A percentile compares a stretch with the other conserved stretches of the same genome.
Conservation (phyloP, 2,888 invertebrate genomes). For the Galerucella pusilla region DNA sequence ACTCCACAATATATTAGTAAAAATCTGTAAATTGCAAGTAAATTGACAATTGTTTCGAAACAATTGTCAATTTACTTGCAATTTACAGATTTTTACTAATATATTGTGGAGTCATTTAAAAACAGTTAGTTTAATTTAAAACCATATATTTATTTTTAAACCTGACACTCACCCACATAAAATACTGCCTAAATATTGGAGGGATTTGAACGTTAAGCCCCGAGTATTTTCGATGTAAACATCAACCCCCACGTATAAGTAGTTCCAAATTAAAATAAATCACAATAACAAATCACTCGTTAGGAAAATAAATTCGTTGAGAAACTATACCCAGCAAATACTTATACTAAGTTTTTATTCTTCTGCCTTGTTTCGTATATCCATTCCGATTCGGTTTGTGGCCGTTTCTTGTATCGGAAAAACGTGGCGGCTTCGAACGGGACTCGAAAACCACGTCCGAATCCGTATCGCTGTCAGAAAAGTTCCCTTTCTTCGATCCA, state of each 20-base stretch:
- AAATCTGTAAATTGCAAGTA: too few relatives aligned
- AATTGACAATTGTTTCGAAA: too few relatives aligned
- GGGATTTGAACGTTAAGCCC: too few relatives aligned
- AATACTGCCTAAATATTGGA: too few relatives aligned
- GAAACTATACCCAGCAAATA: constrained; percentile 8
- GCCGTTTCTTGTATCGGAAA: constrained; percentile 70
- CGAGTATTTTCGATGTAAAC: too few relatives aligned
- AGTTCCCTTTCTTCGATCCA: constrained; percentile 71
- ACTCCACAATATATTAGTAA: too few relatives aligned
- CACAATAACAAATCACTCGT: constrained; percentile 17
- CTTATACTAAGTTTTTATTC: constrained; percentile 65
- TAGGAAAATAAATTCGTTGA: constrained; percentile 15
- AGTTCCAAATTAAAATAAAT: constrained; percentile 18
- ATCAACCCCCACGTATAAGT: background rate
- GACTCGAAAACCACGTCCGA: constrained; percentile 88
- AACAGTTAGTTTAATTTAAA: too few relatives aligned
- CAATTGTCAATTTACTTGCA: too few relatives aligned
- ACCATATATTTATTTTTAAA: too few relatives aligned
- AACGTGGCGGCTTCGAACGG: constrained; percentile 69
- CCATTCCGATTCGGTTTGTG: constrained; percentile 69
- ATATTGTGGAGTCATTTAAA: too few relatives aligned
- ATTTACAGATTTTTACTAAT: too few relatives aligned
- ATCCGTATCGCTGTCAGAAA: constrained; percentile 84
- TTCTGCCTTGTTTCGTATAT: constrained; percentile 67
- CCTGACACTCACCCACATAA: too few relatives aligned